Evolutionary conservation across 2,888 invertebrate species (phyloP).

Genomic region (Xestoiulus laeticollis): DNA sequence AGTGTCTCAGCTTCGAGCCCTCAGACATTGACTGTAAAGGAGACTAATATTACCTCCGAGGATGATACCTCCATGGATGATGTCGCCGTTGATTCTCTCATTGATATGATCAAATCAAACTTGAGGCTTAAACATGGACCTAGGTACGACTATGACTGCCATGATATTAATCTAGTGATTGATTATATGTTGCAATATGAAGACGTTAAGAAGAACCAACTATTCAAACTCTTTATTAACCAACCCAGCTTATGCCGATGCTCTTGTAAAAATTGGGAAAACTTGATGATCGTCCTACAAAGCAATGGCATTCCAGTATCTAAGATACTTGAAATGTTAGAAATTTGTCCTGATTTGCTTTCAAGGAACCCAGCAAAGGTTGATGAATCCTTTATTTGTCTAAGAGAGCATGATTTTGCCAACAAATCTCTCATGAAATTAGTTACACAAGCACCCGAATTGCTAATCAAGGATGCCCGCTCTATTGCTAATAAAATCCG

Average conservation of each 20-base stretch:
- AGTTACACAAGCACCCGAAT: background rate
- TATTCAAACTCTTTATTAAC: background rate
- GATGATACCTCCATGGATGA: background rate
- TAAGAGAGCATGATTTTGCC: background rate
- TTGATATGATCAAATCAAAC: background rate
- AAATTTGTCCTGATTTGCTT: slow-evolving; percentile 18
- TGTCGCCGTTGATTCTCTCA: background rate
- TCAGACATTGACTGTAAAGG: background rate
- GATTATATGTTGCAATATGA: background rate
- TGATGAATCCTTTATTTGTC: background rate
- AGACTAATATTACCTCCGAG: background rate
- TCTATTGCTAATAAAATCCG: background rate
- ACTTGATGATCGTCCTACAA: background rate
- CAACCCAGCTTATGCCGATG: background rate
- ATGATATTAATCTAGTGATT: background rate
- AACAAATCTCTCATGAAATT: background rate
- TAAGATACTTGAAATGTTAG: slow-evolving; percentile 15
- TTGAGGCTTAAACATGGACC: background rate
- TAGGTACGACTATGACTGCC: background rate
- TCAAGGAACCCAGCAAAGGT: background rate
- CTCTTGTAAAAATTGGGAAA: background rate
- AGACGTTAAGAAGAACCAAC: background rate
- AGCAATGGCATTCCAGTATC: background rate
- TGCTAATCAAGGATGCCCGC: background rate
- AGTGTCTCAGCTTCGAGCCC: background rate